Base-by-base conservation (phyloP, 2,888 invertebrate genomes). In the Phragmatobia fuliginosa region DNA sequence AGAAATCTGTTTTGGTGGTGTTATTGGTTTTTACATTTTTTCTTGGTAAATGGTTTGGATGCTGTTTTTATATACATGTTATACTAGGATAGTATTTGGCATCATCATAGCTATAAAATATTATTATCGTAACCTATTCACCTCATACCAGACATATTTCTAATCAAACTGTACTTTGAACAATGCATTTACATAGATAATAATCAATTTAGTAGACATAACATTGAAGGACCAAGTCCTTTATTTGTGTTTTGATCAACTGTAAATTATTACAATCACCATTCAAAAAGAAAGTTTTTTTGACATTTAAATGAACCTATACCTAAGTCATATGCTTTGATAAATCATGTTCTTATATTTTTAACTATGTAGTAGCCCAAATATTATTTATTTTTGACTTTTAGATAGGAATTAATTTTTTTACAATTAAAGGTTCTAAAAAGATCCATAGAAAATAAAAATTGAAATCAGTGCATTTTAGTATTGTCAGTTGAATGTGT, bases 71-170 rank as follows among this genome's bases (percentile, higher is more conserved):
- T 76, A 71, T 69, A 60, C 73, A 62, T 74, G 70, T 68, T 72
- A 70, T 69, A 60, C 64, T 62, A 45, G 66, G 67, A 71, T 74
- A 74, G 72, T 74, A 72, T 64, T 72, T 62, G 71, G 58, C 38
- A 72, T 71, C 45, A 32, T 67, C 60, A 70, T 45, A 63, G 72
- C 38, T 67, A 21, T 67, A 38, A 32, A 32, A 38, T 32, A 56
- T 38, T 78, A 71, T 76, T 75, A 77, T 74, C 71, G 70, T 81
- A 69, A 79, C 81, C 81, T 72, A 33, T 76, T 76, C 71, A 79
- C 81, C 81, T 79, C 52, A n/a, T 66, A 71, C 45, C 36, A 64
- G 64, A 36, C 25, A 33, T 62, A 63, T 65, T 67, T 64, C 71
- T 66, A 61, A 72, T 64, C 68, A 49, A 66, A 18, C 49, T 77